Conservation (phyloP, 2,797 vertebrate species). For the Lutjanus argentimaculatus region DNA sequence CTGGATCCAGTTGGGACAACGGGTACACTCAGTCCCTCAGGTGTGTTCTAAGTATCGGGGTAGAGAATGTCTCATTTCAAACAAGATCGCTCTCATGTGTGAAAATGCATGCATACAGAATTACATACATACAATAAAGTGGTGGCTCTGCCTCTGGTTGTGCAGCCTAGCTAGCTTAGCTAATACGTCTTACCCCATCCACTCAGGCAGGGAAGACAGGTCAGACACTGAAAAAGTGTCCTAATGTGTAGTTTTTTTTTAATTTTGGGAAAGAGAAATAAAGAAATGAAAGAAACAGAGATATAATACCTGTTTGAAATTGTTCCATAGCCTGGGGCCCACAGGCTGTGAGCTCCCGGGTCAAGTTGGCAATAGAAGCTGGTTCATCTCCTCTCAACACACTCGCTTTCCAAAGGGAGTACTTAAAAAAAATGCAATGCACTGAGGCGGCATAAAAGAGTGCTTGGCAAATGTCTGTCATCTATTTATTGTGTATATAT, state of each 20-base stretch:
- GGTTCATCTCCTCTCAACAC: conserved; percentile 64
- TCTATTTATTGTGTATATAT: conserved; percentile 50
- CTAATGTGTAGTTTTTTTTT: conserved; percentile 15
- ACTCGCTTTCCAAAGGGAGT: conserved; percentile 51
- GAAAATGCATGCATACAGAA: conserved; percentile 50
- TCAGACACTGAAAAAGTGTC: conserved; percentile 29
- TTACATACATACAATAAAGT: conserved; percentile 35
- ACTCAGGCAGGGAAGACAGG: neutral
- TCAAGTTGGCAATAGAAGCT: conserved; percentile 65
- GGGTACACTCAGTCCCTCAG: conserved; percentile 32
- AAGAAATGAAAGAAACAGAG: conserved; percentile 37
- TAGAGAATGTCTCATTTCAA: conserved; percentile 32
- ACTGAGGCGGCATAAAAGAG: conserved; percentile 72
- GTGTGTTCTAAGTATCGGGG: conserved; percentile 45
- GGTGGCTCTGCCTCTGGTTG: conserved; percentile 34
- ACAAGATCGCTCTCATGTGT: conserved; percentile 34
- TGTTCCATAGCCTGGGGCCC: conserved; percentile 44
- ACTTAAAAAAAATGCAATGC: conserved; percentile 73
- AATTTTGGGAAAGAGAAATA: conserved; percentile 29
- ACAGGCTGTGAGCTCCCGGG: conserved; percentile 56
- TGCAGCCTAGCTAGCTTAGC: conserved; percentile 39
- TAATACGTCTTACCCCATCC: conserved; percentile 1
- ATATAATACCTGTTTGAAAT: conserved; percentile 61
- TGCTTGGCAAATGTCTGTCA: conserved; percentile 70
- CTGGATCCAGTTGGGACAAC: conserved; percentile 30